Evolutionary conservation across 1,140 invertebrate genomes (phyloP), one percentile per base, ranked within the genome.

Genomic region (Diabrotica undecimpunctata): DNA sequence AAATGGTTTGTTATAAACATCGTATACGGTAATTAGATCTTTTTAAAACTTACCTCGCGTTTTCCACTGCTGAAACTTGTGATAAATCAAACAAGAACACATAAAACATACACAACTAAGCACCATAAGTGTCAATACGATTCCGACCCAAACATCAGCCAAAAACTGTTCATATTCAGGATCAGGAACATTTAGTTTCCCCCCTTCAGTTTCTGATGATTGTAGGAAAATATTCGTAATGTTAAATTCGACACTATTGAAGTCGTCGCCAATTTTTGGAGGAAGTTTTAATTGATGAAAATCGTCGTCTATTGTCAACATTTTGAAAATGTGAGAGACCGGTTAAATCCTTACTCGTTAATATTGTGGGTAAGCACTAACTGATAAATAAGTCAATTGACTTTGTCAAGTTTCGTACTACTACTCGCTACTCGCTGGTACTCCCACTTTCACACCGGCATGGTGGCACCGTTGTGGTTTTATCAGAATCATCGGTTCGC

Each of bases 61-160:
- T 77, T 87, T 81, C 87, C 87, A 86, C 76, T 88, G 81, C 79
- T 88, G 80, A 78, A 88, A 83, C 75, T 86, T 83, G 81, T 87
- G 84, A 70, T 86, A 86, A 6, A 86, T 72, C 52, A 86, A 80
- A 73, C 84, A 86, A 25, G 83, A 81, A 68, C 84, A 86, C 71
- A 86, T 83, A 72, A 84, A 85, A 68, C 84, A 85, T 60, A 85
- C 80, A 69, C 84, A 84, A 67, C 82, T 83, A 5, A 86, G 76
- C 7, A 86, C 84, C 71, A 86, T 80, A 12, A 86, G 73, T 5
- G 84, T 84, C 0, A 86, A 75, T 6, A 85, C 83, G 36, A 86
- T 81, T 5, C 84, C 84, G n/a, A 86, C 83, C 85, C 85, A 86
- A 35, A 86, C 81, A 66, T 86, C 85, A 39, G 84, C 78, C 59